Conservation (phyloP, 2,113 vertebrate genomes). For the Actinemys pallida region DNA sequence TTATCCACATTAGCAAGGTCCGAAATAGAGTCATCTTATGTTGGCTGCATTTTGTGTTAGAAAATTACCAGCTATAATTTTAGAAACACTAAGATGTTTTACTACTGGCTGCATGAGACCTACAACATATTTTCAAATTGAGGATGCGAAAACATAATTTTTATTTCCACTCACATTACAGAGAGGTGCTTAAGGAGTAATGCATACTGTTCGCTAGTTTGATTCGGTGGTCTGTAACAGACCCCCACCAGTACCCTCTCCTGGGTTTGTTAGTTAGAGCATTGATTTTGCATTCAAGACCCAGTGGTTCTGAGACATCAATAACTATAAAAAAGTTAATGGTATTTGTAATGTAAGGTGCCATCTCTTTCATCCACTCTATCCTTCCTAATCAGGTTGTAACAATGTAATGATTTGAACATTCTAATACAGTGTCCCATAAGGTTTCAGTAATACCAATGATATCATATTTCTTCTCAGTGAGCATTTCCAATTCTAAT, state of each 20-base stretch:
- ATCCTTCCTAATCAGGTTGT: too few species aligned
- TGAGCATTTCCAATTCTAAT: too few species aligned
- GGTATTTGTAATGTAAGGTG: too few species aligned
- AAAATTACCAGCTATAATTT: not conserved
- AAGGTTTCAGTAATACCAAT: too few species aligned
- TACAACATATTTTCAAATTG: not conserved
- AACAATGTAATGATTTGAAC: too few species aligned
- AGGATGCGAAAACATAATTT: not conserved
- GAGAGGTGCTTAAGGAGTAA: conserved; percentile 19
- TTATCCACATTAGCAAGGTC: too few species aligned
- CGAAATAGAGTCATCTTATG: too few species aligned
- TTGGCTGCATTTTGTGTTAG: not conserved
- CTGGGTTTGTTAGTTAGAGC: not conserved
- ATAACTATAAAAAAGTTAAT: too few species aligned
- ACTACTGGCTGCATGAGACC: not conserved
- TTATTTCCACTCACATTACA: not conserved
- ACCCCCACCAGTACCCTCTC: not conserved
- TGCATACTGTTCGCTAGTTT: conserved; percentile 30
- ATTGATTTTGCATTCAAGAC: not conserved
- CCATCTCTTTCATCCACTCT: too few species aligned
- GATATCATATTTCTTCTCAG: too few species aligned
- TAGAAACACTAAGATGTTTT: not conserved
- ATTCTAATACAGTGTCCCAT: too few species aligned
- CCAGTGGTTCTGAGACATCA: too few species aligned
- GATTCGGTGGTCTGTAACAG: conserved; percentile 1